These are phyloP conservation scores for Lysiphlebus fabarum DNA, from an alignment of 1,140 invertebrate species.

Conservation along the genomic window DNA sequence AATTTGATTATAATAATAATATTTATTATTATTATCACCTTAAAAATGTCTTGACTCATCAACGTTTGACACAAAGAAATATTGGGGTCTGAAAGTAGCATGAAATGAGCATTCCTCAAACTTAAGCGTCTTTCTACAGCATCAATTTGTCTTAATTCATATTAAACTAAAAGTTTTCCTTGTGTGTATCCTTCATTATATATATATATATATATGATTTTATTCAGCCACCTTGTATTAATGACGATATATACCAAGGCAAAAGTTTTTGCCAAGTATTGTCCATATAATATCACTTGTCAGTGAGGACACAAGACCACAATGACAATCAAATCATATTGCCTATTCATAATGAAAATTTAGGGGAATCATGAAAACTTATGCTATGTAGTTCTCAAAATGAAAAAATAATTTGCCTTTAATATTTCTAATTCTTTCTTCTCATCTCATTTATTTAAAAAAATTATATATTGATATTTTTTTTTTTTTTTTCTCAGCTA, in stretches of 20 bases:
- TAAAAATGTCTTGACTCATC: slow-evolving; percentile 11
- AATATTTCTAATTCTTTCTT: no score
- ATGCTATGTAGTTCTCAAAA: neutral
- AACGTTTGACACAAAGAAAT: neutral
- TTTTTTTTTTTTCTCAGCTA: no score
- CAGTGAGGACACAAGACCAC: slow-evolving; percentile 8
- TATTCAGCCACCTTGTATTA: slow-evolving; percentile 6
- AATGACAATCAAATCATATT: neutral
- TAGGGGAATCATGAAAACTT: neutral
- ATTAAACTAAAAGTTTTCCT: slow-evolving; percentile 13
- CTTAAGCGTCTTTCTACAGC: slow-evolving; percentile 24
- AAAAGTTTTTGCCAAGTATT: neutral
- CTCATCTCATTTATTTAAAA: no score
- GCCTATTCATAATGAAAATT: neutral
- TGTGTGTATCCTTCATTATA: slow-evolving; percentile 1
- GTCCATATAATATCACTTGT: slow-evolving; percentile 11
- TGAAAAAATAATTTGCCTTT: slow-evolving; percentile 13
- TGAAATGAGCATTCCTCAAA: slow-evolving; percentile 15
- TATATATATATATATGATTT: slow-evolving; percentile 5
- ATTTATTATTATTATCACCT: no score
- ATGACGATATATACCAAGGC: neutral
- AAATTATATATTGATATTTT: no score
- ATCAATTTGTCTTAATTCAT: slow-evolving; percentile 22
- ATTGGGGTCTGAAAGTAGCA: slow-evolving; percentile 7
- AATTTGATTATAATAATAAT: no score